These are phyloP conservation scores for Corydoras maculifer DNA, from an alignment of 2,113 vertebrate genomes.

Conservation along the genomic window DNA sequence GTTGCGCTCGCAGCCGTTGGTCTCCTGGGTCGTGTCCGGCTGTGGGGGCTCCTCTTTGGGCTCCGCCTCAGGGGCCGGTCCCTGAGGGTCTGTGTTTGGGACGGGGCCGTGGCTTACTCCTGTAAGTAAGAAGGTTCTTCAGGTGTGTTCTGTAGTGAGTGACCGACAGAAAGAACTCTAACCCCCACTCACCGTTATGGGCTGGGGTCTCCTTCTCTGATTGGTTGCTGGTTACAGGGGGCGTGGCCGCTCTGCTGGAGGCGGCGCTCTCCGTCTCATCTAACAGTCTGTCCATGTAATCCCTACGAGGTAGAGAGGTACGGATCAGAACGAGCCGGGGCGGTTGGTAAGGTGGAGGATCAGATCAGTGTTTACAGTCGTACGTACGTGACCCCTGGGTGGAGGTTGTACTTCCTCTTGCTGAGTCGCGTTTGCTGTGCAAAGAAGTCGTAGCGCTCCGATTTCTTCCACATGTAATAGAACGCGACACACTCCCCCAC, in stretches of 20 bases:
- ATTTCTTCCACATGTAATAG: constrained; percentile 99
- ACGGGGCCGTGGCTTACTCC: background rate
- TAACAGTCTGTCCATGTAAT: constrained; percentile 95
- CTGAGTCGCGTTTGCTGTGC: constrained; percentile 96
- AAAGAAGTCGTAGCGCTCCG: constrained; percentile 98
- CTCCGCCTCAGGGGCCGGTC: background rate
- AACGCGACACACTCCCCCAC: constrained; percentile 98
- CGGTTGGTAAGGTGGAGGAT: no score
- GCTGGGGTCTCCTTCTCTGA: constrained; percentile 81
- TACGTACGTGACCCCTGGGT: constrained; percentile 97
- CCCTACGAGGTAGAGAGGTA: constrained; percentile 60
- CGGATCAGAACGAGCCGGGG: background rate
- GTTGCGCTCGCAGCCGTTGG: constrained; percentile 30
- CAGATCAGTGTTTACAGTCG: no score
- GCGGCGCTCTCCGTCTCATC: constrained; percentile 92
- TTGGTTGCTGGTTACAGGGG: constrained; percentile 83
- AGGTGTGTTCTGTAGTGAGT: background rate
- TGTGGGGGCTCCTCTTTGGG: constrained; percentile 12
- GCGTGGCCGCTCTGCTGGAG: constrained; percentile 84
- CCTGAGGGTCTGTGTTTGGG: constrained; percentile 17
- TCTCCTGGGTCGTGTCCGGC: constrained; percentile 26
- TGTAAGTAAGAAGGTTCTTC: background rate
- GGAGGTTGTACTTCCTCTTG: constrained; percentile 98
- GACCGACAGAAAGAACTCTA: no score
- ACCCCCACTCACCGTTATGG: constrained; percentile 73